Percentiles rank a stretch among this genome's conserved stretches.
Conservation (phyloP, 2,888 invertebrate species). For the Griposia aprilina region DNA sequence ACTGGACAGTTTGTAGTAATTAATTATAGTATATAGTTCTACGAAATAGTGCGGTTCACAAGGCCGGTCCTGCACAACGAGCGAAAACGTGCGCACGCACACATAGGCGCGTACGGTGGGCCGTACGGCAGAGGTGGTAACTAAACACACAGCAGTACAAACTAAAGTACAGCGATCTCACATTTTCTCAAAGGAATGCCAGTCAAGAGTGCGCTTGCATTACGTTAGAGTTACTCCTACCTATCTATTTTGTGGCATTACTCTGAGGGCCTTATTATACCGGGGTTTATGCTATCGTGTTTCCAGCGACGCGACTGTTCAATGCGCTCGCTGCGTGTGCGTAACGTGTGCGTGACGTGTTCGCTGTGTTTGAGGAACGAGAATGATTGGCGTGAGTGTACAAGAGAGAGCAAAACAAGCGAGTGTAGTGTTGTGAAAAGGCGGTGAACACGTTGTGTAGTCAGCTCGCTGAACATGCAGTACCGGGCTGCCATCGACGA, state of each 20-base stretch:
- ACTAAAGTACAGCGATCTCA: no score
- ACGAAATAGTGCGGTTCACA: not conserved
- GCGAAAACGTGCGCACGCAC: no score
- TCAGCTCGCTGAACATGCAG: not conserved
- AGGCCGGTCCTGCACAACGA: not conserved
- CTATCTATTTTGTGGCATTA: not conserved
- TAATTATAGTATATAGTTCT: conserved; percentile 23
- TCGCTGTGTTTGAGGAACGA: no score
- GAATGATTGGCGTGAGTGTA: no score
- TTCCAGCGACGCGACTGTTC: no score
- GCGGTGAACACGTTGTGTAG: not conserved
- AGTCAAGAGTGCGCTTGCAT: not conserved
- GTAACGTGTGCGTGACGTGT: no score
- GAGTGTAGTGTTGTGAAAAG: not conserved
- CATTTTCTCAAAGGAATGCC: not conserved
- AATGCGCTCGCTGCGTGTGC: no score
- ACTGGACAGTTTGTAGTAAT: conserved; percentile 29
- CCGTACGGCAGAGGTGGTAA: not conserved
- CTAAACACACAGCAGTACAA: not conserved
- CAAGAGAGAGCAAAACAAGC: not conserved
- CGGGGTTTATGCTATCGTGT: not conserved
- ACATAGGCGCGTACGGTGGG: not conserved
- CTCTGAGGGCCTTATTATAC: not conserved
- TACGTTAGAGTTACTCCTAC: not conserved
- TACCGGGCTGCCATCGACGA: not conserved